A percentile compares a stretch with the other conserved stretches of the same genome.
These are phyloP conservation scores for Phaedon cochleariae DNA, from an alignment of 2,888 invertebrate species.

Conservation along the genomic window DNA sequence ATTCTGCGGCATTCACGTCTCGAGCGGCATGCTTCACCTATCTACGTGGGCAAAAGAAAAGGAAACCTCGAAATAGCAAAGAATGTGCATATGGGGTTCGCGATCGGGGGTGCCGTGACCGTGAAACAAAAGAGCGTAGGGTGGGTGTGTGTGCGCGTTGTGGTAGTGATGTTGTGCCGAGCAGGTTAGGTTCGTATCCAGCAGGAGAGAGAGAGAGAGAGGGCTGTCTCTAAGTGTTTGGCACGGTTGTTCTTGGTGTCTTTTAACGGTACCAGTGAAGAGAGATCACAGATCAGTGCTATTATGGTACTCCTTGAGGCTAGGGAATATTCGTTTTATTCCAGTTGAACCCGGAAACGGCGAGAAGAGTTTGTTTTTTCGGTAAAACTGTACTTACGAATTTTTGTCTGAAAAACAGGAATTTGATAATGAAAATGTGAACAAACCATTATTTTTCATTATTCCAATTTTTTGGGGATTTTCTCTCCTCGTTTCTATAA, in stretches of 20 bases:
- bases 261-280: background rate
- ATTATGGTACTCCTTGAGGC: background rate
- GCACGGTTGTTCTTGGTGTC: background rate
- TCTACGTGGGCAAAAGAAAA: conserved; percentile 44
- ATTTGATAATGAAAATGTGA: too few species aligned
- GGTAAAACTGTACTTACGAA: too few species aligned
- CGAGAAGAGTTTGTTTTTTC: too few species aligned
- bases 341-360: background rate
- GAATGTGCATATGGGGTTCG: conserved; percentile 52
- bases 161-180: too few species aligned
- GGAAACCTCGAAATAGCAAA: conserved; percentile 25
- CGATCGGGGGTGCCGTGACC: conserved; percentile 37
- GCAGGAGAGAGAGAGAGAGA: background rate
- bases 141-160: conserved; percentile 19
- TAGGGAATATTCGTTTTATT: background rate
- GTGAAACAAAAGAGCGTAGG: conserved; percentile 21
- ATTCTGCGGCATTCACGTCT: conserved; percentile 45
- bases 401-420: too few species aligned
- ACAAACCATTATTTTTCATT: too few species aligned
- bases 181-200: background rate
- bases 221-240: too few species aligned
- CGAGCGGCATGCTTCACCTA: conserved; percentile 40
- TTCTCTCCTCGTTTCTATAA: too few species aligned
- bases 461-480: too few species aligned
- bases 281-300: background rate